Base-by-base conservation (phyloP, 2,797 vertebrate genomes). In the Halcyon chelicuti region DNA sequence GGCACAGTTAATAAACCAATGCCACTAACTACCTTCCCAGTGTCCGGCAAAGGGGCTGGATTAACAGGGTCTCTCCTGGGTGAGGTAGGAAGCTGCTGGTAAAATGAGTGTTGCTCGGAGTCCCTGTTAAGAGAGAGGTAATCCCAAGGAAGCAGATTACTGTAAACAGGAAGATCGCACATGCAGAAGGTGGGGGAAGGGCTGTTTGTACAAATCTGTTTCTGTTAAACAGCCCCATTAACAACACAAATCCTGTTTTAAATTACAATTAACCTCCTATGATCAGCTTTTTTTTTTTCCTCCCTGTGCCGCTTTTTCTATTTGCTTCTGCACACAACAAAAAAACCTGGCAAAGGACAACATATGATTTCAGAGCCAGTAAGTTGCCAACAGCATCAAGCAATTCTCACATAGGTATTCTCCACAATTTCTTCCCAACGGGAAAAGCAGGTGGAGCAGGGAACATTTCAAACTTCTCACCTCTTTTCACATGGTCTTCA, bases 61-160 rank as follows among this genome's bases (percentile, higher is more conserved):
- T 97, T 94, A 96, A 89, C 74, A 90, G 74, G 73, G 92, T 61
- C 78, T 83, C 94, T 96, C 93, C 88, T 75, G 66, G 76, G 91
- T 37, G 74, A 91, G 79, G 70, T 95, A 87, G 94, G 94, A 91
- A 91, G 84, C 81, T 80, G 70, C 57, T 70, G 85, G 83, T 72
- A 94, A 96, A 95, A 82, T 11, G 60, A 88, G 77, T 37, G 62
- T 74, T 72, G 90, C 94, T 93, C 54, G 79, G 63, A 70, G 37
- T 86, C 91, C 92, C 90, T 74, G 88, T 55, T 72, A 94, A 97
- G 81, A 94, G 71, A 86, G 91, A 92, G 83, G 93, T 97, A 98
- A 98, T 98, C 97, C 96, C 96, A 96, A 91, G 76, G 97, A 98
- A 97, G 96, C 88, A 96, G 94, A 97, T 97, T 97, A 98, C 77